These are phyloP conservation scores for Hyphantria cunea DNA, from an alignment of 1,140 invertebrate species.

Conservation along the genomic window DNA sequence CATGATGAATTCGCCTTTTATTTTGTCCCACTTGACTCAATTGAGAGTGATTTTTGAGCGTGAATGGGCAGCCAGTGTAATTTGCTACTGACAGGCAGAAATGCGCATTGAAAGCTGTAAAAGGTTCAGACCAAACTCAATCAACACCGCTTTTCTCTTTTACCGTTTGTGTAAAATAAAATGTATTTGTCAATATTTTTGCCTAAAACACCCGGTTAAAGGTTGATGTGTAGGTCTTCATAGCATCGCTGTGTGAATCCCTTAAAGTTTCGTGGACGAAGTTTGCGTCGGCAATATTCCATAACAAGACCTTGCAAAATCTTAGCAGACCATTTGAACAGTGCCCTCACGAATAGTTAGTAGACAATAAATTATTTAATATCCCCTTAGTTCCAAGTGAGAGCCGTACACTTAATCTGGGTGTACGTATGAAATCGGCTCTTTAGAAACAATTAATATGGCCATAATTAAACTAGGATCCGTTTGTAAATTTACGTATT, in stretches of 20 bases:
- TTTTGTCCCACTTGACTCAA: constrained; percentile 78
- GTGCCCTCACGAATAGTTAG: constrained; percentile 68
- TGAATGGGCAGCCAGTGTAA: constrained; percentile 76
- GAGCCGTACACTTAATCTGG: constrained; percentile 70
- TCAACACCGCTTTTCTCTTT: constrained; percentile 50
- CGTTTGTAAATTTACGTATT: constrained; percentile 8
- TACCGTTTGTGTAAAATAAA: constrained; percentile 46
- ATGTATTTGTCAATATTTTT: constrained; percentile 17
- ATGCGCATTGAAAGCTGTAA: constrained; percentile 76
- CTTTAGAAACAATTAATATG: constrained; percentile 76
- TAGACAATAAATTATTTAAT: constrained; percentile 80
- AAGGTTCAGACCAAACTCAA: constrained; percentile 67
- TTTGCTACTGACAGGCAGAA: constrained; percentile 75
- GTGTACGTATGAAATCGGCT: constrained; percentile 70
- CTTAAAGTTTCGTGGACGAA: constrained; percentile 58
- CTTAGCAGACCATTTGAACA: constrained; percentile 65
- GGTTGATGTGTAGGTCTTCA: constrained; percentile 30
- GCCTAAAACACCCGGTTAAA: constrained; percentile 17
- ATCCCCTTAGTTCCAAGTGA: constrained; percentile 56
- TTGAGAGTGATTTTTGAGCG: constrained; percentile 79
- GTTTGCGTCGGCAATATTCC: constrained; percentile 58
- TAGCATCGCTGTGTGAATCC: constrained; percentile 43
- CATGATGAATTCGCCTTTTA: constrained; percentile 78
- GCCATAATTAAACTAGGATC: constrained; percentile 50
- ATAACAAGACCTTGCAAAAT: constrained; percentile 64